Conservation (phyloP, 2,113 vertebrate species). For the Myrmecophaga tridactyla region DNA sequence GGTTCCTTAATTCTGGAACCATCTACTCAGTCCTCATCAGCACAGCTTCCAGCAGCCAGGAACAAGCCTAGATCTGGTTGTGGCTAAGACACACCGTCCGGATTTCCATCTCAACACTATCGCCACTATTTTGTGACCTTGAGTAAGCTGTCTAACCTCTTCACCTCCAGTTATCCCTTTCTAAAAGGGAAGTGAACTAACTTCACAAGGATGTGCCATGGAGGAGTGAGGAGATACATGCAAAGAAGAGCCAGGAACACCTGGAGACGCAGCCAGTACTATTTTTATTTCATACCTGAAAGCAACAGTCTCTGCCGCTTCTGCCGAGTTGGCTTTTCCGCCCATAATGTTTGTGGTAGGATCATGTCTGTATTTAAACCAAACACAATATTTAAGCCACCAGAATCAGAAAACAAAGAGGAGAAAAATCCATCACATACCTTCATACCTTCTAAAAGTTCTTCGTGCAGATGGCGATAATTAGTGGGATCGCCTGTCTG, state of each 20-base stretch:
- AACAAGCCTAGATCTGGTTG: background rate
- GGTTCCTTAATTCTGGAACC: background rate
- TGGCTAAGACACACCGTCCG: background rate
- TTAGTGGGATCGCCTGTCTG: conserved; percentile 55
- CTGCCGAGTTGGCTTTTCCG: conserved; percentile 56
- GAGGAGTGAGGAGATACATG: background rate
- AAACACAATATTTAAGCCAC: conserved; percentile 76
- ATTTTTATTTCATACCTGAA: conserved; percentile 60
- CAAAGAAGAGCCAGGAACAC: conserved; percentile 33
- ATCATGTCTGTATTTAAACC: conserved; percentile 74
- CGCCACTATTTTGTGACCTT: background rate
- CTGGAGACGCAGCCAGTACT: background rate
- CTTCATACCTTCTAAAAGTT: background rate
- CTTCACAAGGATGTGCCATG: background rate
- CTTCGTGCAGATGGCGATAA: conserved; percentile 75
- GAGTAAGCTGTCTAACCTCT: background rate
- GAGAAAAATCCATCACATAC: conserved; percentile 51
- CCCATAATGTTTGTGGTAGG: conserved; percentile 74
- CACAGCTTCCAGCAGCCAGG: background rate
- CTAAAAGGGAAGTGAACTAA: background rate
- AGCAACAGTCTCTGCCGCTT: conserved; percentile 3
- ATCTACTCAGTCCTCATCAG: background rate
- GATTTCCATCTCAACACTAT: background rate
- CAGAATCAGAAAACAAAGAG: conserved; percentile 71
- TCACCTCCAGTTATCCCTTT: background rate